Evolutionary conservation across 2,797 vertebrate species (phyloP), one percentile per base, ranked within the genome.

Genomic region (Cynopterus sphinx): DNA sequence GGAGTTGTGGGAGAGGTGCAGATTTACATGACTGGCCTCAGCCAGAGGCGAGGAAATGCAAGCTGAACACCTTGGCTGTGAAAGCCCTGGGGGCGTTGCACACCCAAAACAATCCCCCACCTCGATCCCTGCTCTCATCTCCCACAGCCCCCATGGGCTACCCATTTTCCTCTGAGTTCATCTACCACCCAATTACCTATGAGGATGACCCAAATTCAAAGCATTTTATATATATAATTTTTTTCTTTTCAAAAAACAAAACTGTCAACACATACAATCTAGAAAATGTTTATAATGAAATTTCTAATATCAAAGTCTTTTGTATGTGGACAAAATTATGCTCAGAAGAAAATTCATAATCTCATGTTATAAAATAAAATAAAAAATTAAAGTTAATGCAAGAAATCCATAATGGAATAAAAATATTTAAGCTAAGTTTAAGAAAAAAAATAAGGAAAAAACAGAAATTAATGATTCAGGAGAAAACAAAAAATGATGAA

Each of bases 291-390:
- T 53, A 82, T 24, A 74, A 87, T 73, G 13, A 46, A 83, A 39
- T 71, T 71, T 13, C 49, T 67, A 57, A 49, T 57, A 88, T 13
- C 71, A 59, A 75, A 68, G n/a, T 33, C 28, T 88, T 87, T 63
- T 28, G 41, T 33, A 41, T 41, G 16, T 22, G 41, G 70, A 22
- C 41, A 59, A 77, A 75, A 68, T 41, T 51, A 75, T 49, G 21
- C 10, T 89, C n/a, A 89, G 21, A 82, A 89, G 67, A 93, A 57
- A 89, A 77, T 94, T 57, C 63, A 75, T 49, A 26, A 28, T 81
- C 28, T 78, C 19, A 57, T 41, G 51, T 78, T 71, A 70, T 36
- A 61, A 87, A 59, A 86, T 70, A n/a, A 79, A 53, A 43, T 68
- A 49, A 94, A 70, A 85, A 89, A 90, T 22, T 28, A 53, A 68